Evolutionary conservation across 2,888 invertebrate genomes (phyloP).

Genomic region (Trachelus troglodyta): DNA sequence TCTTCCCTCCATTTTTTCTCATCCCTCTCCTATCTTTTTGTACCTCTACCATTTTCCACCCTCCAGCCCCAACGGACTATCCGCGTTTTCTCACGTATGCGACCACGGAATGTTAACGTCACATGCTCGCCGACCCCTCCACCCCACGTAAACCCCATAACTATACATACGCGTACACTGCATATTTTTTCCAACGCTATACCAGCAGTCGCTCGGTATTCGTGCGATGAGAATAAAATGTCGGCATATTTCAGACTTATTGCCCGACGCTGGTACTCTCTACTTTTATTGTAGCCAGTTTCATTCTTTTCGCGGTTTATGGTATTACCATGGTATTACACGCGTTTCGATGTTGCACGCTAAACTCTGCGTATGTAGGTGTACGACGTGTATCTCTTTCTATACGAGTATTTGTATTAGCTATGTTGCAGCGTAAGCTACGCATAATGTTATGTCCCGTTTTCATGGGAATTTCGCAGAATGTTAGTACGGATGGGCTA

Average conservation of each 20-base stretch:
- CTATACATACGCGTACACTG: conserved; percentile 20
- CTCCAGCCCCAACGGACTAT: conserved; percentile 21
- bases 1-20: conserved; percentile 9
- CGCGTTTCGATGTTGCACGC: conserved; percentile 27
- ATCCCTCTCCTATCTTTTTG: conserved; percentile 4
- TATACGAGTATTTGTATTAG: too few relatives aligned
- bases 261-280: conserved; percentile 24
- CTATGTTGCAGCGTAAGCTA: too few relatives aligned
- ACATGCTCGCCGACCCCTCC: conserved; percentile 22
- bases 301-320: conserved; percentile 50
- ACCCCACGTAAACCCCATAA: conserved; percentile 32
- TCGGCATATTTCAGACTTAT: conserved; percentile 57
- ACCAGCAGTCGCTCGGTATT: conserved; percentile 31
- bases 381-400: too few relatives aligned
- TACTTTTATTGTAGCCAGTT: conserved; percentile 52
- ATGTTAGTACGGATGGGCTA: too few relatives aligned
- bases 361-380: too few relatives aligned
- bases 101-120: conserved; percentile 4
- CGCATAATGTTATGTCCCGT: too few relatives aligned
- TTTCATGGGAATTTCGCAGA: too few relatives aligned
- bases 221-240: conserved; percentile 46
- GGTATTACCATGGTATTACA: conserved; percentile 45
- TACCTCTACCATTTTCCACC: conserved; percentile 8
- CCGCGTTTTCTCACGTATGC: too few relatives aligned
- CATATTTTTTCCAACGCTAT: conserved; percentile 32